Base-by-base conservation (phyloP, 2,797 vertebrate genomes). In the Petrocephalus schoutedeni region DNA sequence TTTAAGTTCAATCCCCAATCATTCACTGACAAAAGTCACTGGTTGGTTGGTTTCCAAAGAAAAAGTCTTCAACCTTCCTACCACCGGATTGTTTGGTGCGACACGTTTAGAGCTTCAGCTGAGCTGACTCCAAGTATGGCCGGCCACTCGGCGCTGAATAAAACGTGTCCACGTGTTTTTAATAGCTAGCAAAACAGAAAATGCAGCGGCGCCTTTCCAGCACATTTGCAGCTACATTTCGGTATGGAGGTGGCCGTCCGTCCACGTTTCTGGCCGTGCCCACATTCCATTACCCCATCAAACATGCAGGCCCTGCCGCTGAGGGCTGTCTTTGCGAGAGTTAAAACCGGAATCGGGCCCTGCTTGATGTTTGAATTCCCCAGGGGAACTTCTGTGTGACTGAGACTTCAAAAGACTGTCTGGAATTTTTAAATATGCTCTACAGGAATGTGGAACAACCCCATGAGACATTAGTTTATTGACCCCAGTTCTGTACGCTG, bases 351-450 rank as follows among this genome's bases (percentile, higher is more conserved):
- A 54, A 83, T 21, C 41, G 45, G 28, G 45, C 21, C 51, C 21
- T 28, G 51, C 80, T 84, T n/a, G 23, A 16, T 84, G 80, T 53
- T 54, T 84, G 19, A 49, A 84, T 54, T 84, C 51, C 51, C 51
- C 80, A 84, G 80, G 80, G 80, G 51, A 84, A 32, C 36, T 51
- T 84, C 51, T 53, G 21, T 84, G 51, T 21, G 49, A 14, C 9
- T 2, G 45, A 84, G n/a, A 56, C 82, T 84, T 32, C 9, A 84
- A 84, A 84, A 23, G n/a, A 84, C 51, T 83, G 7, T 83, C 49
- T 84, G 82, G 82, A 53, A 80, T 56, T 84, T 84, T 84, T 84
- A 14, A 84, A 56, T 84, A 84, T 54, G 51, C 82, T 84, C 12
- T 84, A 49, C 8, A 84, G 51, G 82, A 84, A 54, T 84, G 28